Base-by-base conservation (phyloP, 2,797 vertebrate genomes). In the Labroides dimidiatus region DNA sequence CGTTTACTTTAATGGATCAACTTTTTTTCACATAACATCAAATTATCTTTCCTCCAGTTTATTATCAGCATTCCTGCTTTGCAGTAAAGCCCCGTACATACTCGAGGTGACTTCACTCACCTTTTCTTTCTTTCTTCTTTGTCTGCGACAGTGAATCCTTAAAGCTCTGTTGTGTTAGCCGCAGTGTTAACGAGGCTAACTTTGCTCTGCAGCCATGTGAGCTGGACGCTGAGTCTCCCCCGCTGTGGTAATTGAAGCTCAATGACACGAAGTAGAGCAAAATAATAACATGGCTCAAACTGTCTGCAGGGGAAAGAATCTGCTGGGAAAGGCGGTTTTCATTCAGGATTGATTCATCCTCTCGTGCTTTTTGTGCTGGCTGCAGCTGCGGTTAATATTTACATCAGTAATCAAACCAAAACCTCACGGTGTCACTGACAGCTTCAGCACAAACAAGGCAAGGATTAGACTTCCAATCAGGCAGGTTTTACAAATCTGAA, bases 161-260 rank as follows among this genome's bases (percentile, higher is more conserved):
- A 53, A 24, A 19, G 19, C 37, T 0, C 10, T 4, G 5, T 30
- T 23, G 27, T 17, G 6, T 37, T 37, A 20, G 10, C n/a, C 4
- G 6, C 3, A 27, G 58, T 33, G 52, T 41, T 69, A 69, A 71
- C 33, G 19, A 77, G 62, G 15, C 20, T 10, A 49, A 66, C 42
- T 62, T 42, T 52, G 9, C 57, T 43, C 47, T 72, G 10, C 57
- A 44, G 23, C 39, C 23, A 68, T 41, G 39, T 52, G 58, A 56
- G n/a, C 56, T 30, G 47, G 30, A 47, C 8, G 7, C 13, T 0
- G 27, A 43, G 10, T 17, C 43, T 8, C 33, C 50, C 53, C 48
- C 21, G 53, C 58, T 68, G 59, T 49, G 63, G 68, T 75, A 78
- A 78, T 75, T 82, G 69, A 82, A 62, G 60, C 55, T 72, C 75